phyloP scores from a whole-genome alignment of 2,888 invertebrate species.

The Microlaimidae sp. region DNA sequence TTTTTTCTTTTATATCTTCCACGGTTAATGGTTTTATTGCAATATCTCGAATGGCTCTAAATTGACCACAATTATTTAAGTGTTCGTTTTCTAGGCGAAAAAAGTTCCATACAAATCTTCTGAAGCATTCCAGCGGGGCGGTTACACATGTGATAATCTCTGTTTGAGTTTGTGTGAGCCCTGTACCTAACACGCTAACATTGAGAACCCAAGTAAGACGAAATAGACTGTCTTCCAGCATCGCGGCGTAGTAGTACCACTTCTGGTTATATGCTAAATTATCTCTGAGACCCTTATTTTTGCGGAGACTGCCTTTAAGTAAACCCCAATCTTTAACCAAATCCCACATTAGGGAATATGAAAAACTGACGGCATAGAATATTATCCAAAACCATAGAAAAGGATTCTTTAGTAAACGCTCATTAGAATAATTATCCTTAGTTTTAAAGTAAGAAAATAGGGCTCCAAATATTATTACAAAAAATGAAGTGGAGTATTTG shows the following conservation, averaged over 20 bases:
- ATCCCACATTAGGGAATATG: too few species aligned
- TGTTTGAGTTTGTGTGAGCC: not conserved
- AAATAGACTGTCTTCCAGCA: not conserved
- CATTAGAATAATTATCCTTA: too few species aligned
- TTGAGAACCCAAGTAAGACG: not conserved
- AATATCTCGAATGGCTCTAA: conserved; percentile 86
- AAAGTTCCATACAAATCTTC: conserved; percentile 87
- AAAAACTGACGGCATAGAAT: too few species aligned
- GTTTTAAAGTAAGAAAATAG: too few species aligned
- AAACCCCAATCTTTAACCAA: not conserved
- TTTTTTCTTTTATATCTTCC: not conserved
- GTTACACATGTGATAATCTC: too few species aligned
- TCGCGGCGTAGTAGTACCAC: not conserved
- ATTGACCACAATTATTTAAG: conserved; percentile 84
- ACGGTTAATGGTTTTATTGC: conserved; percentile 45
- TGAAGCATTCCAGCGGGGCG: not conserved
- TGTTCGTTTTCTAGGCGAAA: conserved; percentile 95
- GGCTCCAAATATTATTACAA: not conserved
- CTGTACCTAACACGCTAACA: not conserved
- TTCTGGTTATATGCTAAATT: not conserved
- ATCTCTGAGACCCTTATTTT: too few species aligned
- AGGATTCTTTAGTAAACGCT: too few species aligned
- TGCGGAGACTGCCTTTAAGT: not conserved
- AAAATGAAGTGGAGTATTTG: not conserved
- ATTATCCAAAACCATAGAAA: too few species aligned